Evolutionary conservation across 2,888 invertebrate species (phyloP).

Genomic region (Cataglyphis albicans): DNA sequence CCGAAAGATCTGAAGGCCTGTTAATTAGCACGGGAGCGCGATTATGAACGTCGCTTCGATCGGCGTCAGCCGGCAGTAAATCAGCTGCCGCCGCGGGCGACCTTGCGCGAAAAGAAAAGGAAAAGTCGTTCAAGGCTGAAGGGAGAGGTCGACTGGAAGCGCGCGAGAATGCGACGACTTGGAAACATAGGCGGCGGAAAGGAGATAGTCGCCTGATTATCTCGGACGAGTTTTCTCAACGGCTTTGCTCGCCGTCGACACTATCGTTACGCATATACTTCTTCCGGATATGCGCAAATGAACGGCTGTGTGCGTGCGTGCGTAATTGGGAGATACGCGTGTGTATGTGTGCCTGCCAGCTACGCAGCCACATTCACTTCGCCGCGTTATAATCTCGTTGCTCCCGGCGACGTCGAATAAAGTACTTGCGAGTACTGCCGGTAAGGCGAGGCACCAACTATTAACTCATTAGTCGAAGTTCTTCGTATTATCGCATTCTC

Average conservation of each 20-base stretch:
- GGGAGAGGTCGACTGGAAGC: slow-evolving; percentile 30
- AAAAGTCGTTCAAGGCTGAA: slow-evolving; percentile 57
- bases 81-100: slow-evolving; percentile 54
- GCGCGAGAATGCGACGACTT: slow-evolving; percentile 5
- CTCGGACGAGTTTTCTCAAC: slow-evolving; percentile 56
- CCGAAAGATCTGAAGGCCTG: background rate
- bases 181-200: slow-evolving; percentile 41
- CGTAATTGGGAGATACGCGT: background rate
- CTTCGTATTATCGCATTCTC: slow-evolving; percentile 84
- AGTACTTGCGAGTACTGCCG: slow-evolving; percentile 73
- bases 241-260: slow-evolving; percentile 47
- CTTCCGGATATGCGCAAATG: slow-evolving; percentile 38
- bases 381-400: slow-evolving; percentile 76
- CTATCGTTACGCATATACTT: slow-evolving; percentile 55
- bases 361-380: slow-evolving; percentile 29
- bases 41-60: slow-evolving; percentile 52
- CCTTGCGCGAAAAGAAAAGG: slow-evolving; percentile 55
- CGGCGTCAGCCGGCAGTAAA: slow-evolving; percentile 46
- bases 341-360: slow-evolving; percentile 8
- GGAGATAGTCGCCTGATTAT: slow-evolving; percentile 57
- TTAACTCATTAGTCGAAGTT: slow-evolving; percentile 84
- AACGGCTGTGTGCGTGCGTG: background rate
- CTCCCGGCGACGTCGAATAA: slow-evolving; percentile 78
- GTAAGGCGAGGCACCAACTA: slow-evolving; percentile 80
- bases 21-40: slow-evolving; percentile 42